Evolutionary conservation across 2,888 invertebrate genomes (phyloP).

Genomic region (Chloromyia formosa): DNA sequence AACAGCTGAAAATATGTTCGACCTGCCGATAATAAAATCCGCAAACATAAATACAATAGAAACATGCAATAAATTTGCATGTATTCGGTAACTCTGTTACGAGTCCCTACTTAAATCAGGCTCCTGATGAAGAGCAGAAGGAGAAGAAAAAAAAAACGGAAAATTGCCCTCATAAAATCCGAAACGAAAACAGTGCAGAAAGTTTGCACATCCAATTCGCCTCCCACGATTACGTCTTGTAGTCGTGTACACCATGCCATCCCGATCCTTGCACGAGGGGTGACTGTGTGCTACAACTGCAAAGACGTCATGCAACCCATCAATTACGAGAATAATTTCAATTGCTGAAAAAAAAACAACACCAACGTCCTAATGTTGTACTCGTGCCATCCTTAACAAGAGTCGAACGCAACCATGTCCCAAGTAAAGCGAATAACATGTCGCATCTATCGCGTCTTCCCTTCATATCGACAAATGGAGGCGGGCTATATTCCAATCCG

Average conservation of each 20-base stretch:
- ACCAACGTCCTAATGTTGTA: neutral
- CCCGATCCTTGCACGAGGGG: neutral
- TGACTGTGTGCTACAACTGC: neutral
- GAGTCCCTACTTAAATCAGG: neutral
- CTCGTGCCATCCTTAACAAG: neutral
- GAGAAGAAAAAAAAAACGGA: neutral
- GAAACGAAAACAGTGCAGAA: neutral
- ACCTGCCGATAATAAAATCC: conserved; percentile 13
- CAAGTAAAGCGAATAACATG: neutral
- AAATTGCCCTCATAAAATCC: conserved; percentile 26
- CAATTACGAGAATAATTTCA: conserved; percentile 38
- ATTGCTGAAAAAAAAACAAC: conserved; percentile 8
- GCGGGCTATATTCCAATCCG: conserved; percentile 43
- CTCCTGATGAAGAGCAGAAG: neutral
- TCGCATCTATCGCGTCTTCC: neutral
- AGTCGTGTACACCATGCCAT: neutral
- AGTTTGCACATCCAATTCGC: neutral
- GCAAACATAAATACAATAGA: neutral
- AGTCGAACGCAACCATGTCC: neutral
- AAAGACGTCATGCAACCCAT: conserved; percentile 24
- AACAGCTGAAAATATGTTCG: neutral
- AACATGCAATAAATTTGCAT: neutral
- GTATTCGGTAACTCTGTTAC: conserved; percentile 11
- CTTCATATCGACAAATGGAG: conserved; percentile 38
- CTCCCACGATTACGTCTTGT: neutral